Evolutionary conservation across 1,140 invertebrate species (phyloP), one percentile per base, ranked within the genome.

Genomic region (Macrostomum lignano): DNA sequence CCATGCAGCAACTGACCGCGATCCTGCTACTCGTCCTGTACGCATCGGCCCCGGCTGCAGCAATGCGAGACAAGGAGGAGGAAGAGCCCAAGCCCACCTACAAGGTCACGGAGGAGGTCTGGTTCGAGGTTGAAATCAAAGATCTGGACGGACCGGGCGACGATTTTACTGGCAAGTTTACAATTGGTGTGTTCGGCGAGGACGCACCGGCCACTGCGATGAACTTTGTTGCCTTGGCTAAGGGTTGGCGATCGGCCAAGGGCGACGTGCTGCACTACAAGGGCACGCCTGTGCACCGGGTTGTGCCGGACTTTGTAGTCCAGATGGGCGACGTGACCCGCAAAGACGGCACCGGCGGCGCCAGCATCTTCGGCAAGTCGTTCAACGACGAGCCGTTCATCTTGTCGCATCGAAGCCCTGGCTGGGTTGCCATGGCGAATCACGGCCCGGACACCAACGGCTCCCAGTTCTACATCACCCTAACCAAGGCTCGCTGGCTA

Each of bases 361-460:
- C 81, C 59, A 86, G 79, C 41, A 82, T 86, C 46, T 84, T 75
- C 46, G 77, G 77, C 36, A 72, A 74, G 28, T 66, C 70, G 29
- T 84, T 82, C 51, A 69, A 65, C 21, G 78, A 86, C 61, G 76
- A 86, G 49, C 84, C 84, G 59, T 86, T 84, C 62, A 81, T 79
- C 22, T 21, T 36, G 14, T 17, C 15, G 9, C 26, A 28, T 28
- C 14, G 14, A 15, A 13, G 17, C 7, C 26, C 26, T 38, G 86
- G 86, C 2, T 71, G 76, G 29, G 58, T 94, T 1, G 88, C 81
- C 10, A 91, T 94, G 81, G 86, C 86, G n/a, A 94, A 88, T 49
- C 91, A 79, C 63, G 84, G 82, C 13, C 78, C 81, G 10, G 86
- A 93, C 51, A 77, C 77, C 13, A 96, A 94, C 66, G 74, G 70